Evolutionary conservation across 2,113 vertebrate species (phyloP), one percentile per base, ranked within the genome.

Genomic region (Pyrgilauda ruficollis): DNA sequence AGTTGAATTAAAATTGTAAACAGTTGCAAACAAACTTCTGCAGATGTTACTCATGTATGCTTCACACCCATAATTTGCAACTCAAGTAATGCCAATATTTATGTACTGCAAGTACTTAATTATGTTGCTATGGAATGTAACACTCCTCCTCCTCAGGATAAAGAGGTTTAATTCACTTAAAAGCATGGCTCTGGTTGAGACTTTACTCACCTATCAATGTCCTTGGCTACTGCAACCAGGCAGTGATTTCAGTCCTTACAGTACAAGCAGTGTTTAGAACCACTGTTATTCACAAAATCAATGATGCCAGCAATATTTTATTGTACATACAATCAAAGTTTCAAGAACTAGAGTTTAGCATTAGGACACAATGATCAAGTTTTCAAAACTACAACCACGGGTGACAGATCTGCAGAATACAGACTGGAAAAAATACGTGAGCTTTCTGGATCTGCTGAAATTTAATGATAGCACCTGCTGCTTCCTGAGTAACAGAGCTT

Each of bases 61-160:
- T 63, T 95, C 96, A 94, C 95, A 89, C 96, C 95, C 94, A 78
- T 81, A 43, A 97, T 96, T 94, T 97, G 89, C 91, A 95, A 94
- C 80, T 92, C 83, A 93, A 95, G 76, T 81, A 92, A 91, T 84
- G 73, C 76, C 89, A 94, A 72, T 94, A 94, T 97, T 97, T 97
- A 89, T 76, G 56, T 78, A 74, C 76, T 78, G 4, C 56, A 94
- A 94, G 69, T 47, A 67, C 39, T n/a, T 92, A 94, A 95, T 95
- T 84, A 91, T 24, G 61, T 87, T 95, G 72, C 93, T 68, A 81
- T 3, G 7, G 83, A 86, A 84, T 43, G 33, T 37, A 87, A 89
- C 72, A 91, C 63, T 69, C 49, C 58, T 74, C 37, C 28, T 66
- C 1, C 55, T 88, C 35, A 35, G 67, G 47, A 74, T 74, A 72